Conservation (phyloP, 2,113 vertebrate genomes). For the Sturnira hondurensis region DNA sequence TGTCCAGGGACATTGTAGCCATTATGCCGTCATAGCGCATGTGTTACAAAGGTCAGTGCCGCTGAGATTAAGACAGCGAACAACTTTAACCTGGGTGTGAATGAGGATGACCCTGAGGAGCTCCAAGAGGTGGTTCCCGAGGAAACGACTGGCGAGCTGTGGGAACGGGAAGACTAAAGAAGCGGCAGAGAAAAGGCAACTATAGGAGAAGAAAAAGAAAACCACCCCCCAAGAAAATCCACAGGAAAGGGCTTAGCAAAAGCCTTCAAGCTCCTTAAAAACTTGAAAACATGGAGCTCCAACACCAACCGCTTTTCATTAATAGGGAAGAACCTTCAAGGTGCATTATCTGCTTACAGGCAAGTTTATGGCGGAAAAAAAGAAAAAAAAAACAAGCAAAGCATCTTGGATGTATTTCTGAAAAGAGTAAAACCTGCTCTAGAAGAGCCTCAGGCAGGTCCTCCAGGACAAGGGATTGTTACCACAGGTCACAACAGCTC, state of each 20-base stretch:
- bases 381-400: not conserved
- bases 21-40: not conserved
- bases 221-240: not conserved
- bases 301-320: not conserved
- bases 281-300: too few species aligned
- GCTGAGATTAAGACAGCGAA: not conserved
- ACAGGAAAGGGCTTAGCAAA: not conserved
- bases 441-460: not conserved
- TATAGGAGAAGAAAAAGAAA: not conserved
- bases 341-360: not conserved
- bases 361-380: too few species aligned
- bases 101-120: not conserved
- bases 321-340: not conserved
- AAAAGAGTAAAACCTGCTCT: not conserved
- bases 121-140: not conserved
- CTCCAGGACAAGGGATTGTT: too few species aligned
- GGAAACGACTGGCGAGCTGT: not conserved
- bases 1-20: not conserved
- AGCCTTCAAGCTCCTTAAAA: not conserved
- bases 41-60: not conserved
- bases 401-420: not conserved
- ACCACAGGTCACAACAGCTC: not conserved
- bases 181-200: not conserved
- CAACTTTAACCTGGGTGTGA: not conserved
- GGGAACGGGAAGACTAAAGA: not conserved